Base-by-base conservation (phyloP, 2,797 vertebrate genomes). In the Spatula versicolor region DNA sequence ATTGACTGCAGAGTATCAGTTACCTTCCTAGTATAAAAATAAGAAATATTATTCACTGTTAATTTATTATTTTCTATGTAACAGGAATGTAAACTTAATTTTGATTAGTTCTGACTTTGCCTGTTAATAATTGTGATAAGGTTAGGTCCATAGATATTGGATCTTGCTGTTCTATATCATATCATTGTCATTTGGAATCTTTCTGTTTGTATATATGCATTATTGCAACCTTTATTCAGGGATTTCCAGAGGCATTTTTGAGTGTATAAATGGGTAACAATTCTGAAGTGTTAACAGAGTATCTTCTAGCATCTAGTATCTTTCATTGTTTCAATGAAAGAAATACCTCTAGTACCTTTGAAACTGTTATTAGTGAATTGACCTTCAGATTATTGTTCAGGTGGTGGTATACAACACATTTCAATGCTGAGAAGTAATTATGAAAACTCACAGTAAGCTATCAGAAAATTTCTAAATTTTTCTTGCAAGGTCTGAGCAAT, bases 51-150 rank as follows among this genome's bases (percentile, higher is more conserved):
- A 46, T 74, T 87, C 80, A 43, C 31, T 68, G n/a, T 26, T 66
- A 3, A 23, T 55, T 28, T 60, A 37, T 54, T 17, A 33, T 68
- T 30, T 54, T 52, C 4, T 64, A 66, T 3, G 13, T 50, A 46
- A 2, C 5, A 59, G 7, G 25, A 75, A 73, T 39, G 35, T 25
- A 63, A 84, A 82, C 31, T 14, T 0, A 81, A 48, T 66, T 83
- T 31, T 69, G 8, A 39, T 62, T 75, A 55, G 21, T 62, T 9
- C 7, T 83, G 41, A 63, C 35, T 88, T 93, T 90, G 7, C 17
- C 12, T 74, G 41, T 26, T 46, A 85, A 71, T 63, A 55, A 55
- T 95, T 93, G 90, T 81, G 11, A 78, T 90, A 82, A 75, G 52
- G 16, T 80, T 80, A 52, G 6, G 48, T 95, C 67, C 59, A 66